phyloP scores from a whole-genome alignment of 2,888 invertebrate species.

The Eristalinus sepulchralis region DNA sequence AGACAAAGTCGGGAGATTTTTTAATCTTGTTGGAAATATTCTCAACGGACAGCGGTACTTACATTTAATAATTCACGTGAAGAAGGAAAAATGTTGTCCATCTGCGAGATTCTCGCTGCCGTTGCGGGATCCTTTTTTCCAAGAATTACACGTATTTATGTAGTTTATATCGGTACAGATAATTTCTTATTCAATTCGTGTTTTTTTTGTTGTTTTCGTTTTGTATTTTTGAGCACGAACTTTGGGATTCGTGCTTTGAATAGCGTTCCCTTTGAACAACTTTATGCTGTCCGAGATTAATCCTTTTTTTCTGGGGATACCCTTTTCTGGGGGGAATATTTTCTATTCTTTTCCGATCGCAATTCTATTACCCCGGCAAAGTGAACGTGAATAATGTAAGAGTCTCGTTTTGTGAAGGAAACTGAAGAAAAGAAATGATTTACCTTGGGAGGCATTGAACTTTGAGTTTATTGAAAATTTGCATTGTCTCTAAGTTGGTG shows the following conservation, averaged over 20 bases:
- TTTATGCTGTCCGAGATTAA: slow-evolving; percentile 56
- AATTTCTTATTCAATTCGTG: slow-evolving; percentile 65
- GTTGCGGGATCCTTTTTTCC: slow-evolving; percentile 35
- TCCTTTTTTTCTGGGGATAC: slow-evolving; percentile 28
- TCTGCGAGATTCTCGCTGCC: slow-evolving; percentile 36
- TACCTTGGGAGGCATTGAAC: background rate
- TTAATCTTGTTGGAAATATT: slow-evolving; percentile 68
- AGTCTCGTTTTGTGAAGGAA: background rate
- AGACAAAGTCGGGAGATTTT: slow-evolving; percentile 68
- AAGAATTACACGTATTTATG: slow-evolving; percentile 41
- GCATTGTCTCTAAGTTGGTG: background rate
- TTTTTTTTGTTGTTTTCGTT: slow-evolving; percentile 3
- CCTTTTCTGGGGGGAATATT: slow-evolving; percentile 11
- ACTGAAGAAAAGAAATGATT: background rate
- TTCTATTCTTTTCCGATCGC: slow-evolving; percentile 14
- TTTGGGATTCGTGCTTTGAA: slow-evolving; percentile 16
- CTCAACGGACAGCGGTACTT: slow-evolving; percentile 66
- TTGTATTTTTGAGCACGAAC: background rate
- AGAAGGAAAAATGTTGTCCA: slow-evolving; percentile 51
- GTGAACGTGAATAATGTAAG: slow-evolving; percentile 27
- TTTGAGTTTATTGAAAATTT: background rate
- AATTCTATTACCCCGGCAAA: background rate
- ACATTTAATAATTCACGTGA: slow-evolving; percentile 68
- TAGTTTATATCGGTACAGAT: slow-evolving; percentile 39
- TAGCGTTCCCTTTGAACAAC: slow-evolving; percentile 11